Base-by-base conservation (phyloP, 2,113 vertebrate species). In the Passer domesticus region DNA sequence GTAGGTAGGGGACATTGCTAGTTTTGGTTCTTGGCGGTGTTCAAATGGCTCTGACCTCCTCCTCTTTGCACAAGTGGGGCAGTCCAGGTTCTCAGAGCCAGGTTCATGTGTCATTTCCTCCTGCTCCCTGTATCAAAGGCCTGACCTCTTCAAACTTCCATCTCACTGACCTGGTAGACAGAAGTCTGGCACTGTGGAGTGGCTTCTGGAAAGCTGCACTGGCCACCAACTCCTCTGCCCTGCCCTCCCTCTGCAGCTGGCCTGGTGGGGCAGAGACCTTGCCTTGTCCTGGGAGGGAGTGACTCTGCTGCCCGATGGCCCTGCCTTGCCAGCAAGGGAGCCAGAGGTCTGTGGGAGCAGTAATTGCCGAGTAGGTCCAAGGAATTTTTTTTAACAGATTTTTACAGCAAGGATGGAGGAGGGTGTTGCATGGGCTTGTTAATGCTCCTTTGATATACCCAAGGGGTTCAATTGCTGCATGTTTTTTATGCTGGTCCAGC, bases 81-180 rank as follows among this genome's bases (percentile, higher is more conserved):
- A 50, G 30, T 69, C 60, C 44, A 53, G 2, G 1, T 35, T 74
- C 58, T 60, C 33, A 47, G 41, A 59, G 15, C 11, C 35, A 46
- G 31, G 10, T 66, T 72, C 46, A 4, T 0, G 0, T 25, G 19
- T 37, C 3, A 1, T 46, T 89, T 12, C 3, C 5, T 10, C 14
- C 10, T 1, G 4, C 10, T 35, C 6, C 21, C 8, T 53, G 2
- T 28, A 19, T 9, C 6, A 68, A 44, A 50, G 33, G 3, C 24
- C 37, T 52, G 33, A 14, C 15, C 31, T 6, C 0, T 35, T 67
- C n/a, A 22, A 72, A 53, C 15, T 41, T 68, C 20, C 4, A 3
- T 43, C 33, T 39, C 4, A 1, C n/a, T 60, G 33, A n/a, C 52
- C 43, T 10, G 15, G 10, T 50, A 25, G 59, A 6, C 23, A 23